Conservation (phyloP, 2,888 invertebrate genomes). For the Helobdella robusta region DNA sequence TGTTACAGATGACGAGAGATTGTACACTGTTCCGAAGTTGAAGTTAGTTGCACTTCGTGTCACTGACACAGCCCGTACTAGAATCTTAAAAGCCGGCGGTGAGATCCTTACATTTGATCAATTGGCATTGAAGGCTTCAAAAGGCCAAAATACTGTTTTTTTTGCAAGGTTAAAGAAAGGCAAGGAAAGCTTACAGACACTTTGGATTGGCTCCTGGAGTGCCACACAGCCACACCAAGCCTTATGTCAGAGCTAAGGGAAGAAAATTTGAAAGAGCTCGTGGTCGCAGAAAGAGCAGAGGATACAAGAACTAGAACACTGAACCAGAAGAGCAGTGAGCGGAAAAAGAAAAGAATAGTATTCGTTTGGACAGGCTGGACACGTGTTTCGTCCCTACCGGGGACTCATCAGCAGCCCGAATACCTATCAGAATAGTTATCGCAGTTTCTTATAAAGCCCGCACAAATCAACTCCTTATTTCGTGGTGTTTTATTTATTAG, state of each 20-base stretch:
- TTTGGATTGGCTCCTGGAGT: conserved; percentile 96
- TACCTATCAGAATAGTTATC: no score
- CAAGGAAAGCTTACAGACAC: conserved; percentile 87
- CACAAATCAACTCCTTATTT: no score
- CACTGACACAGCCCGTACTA: conserved; percentile 84
- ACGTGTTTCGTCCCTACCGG: no score
- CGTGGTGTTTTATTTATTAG: no score
- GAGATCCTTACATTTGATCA: conserved; percentile 95
- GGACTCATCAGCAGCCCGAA: no score
- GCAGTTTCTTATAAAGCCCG: no score
- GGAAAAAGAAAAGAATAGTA: no score
- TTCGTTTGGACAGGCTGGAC: no score
- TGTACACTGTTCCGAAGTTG: conserved; percentile 81
- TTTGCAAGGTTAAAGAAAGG: conserved; percentile 77
- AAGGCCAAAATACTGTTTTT: conserved; percentile 84
- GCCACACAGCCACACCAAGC: conserved; percentile 90
- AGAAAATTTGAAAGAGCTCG: conserved; percentile 92
- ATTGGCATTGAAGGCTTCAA: conserved; percentile 81
- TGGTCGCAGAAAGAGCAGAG: conserved; percentile 89
- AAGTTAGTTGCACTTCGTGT: conserved; percentile 86
- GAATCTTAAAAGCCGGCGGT: conserved; percentile 90
- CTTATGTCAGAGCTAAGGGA: conserved; percentile 91
- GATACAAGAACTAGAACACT: conserved; percentile 88
- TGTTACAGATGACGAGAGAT: conserved; percentile 84
- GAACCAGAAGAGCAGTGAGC: no score